phyloP scores from a whole-genome alignment of 30 jellyfish, hydroid and myxozoan species.

The Rhopilema esculentum region DNA sequence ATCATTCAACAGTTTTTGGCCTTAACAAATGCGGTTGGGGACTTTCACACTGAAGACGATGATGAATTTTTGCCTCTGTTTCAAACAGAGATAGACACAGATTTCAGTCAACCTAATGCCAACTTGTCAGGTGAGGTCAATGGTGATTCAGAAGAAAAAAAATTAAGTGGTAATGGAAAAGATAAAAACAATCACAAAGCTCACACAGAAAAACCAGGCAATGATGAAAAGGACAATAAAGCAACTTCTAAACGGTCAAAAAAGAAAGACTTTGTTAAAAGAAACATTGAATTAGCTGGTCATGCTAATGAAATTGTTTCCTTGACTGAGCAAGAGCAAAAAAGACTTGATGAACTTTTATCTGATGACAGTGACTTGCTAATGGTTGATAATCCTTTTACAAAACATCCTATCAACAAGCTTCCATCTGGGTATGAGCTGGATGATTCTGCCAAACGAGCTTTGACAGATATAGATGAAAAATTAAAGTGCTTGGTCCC shows the following conservation, averaged over 20 bases:
- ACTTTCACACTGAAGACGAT: constrained; percentile 11
- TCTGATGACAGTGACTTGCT: constrained; percentile 81
- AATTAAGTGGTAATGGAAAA: not conserved
- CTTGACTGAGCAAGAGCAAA: constrained; percentile 76
- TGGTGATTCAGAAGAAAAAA: not conserved
- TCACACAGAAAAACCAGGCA: not conserved
- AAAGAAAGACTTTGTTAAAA: constrained; percentile 59
- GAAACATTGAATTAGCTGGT: constrained; percentile 81
- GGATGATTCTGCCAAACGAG: constrained; percentile 42
- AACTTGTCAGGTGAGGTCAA: not conserved
- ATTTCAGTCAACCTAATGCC: not conserved
- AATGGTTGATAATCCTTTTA: constrained; percentile 79
- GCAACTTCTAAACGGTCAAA: constrained; percentile 2
- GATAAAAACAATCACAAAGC: too few species aligned
- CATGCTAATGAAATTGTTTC: constrained; percentile 79
- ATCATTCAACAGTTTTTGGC: constrained; percentile 71
- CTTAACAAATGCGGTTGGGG: constrained; percentile 48
- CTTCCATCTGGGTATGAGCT: constrained; percentile 53
- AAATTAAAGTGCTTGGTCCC: constrained; percentile 74
- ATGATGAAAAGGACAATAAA: not conserved
- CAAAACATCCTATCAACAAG: constrained; percentile 20
- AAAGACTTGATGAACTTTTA: constrained; percentile 79
- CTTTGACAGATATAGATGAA: constrained; percentile 79
- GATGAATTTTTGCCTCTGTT: constrained; percentile 57
- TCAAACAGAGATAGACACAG: constrained; percentile 65